phyloP scores from a whole-genome alignment of 2,113 vertebrate species.

The Calidris pugnax region DNA sequence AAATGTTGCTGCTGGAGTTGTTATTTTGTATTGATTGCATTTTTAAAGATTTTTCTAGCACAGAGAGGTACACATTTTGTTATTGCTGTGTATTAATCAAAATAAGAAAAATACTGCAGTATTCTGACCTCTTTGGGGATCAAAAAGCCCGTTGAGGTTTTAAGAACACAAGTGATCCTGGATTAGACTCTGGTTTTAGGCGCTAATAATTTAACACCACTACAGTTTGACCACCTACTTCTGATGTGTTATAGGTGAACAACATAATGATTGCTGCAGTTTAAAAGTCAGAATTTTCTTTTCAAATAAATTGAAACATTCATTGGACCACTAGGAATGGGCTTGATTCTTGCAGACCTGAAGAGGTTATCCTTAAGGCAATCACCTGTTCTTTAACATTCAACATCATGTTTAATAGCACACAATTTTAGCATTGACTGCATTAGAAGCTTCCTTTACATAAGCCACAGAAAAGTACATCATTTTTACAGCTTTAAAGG shows the following conservation, averaged over 20 bases:
- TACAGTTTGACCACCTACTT: background rate
- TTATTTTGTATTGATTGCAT: slow-evolving; percentile 35
- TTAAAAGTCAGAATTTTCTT: background rate
- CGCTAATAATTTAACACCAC: background rate
- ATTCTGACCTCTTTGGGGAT: background rate
- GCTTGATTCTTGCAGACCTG: background rate
- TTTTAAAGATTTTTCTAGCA: slow-evolving; percentile 45
- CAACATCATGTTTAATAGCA: background rate
- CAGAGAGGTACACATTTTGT: background rate
- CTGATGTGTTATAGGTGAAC: background rate
- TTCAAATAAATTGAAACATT: background rate
- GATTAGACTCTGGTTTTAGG: background rate
- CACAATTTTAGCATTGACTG: background rate
- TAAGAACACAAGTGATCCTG: background rate
- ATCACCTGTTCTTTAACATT: background rate
- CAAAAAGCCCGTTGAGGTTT: background rate
- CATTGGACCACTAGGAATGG: background rate
- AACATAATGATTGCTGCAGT: background rate
- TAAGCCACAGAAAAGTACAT: background rate
- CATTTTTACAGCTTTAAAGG: slow-evolving; percentile 7
- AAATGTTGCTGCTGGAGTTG: background rate
- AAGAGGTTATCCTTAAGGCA: background rate
- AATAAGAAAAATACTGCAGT: background rate
- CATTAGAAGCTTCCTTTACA: background rate
- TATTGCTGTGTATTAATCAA: slow-evolving; percentile 36